phyloP scores from a whole-genome alignment of 1,140 invertebrate genomes.

The Drosophila insularis region DNA sequence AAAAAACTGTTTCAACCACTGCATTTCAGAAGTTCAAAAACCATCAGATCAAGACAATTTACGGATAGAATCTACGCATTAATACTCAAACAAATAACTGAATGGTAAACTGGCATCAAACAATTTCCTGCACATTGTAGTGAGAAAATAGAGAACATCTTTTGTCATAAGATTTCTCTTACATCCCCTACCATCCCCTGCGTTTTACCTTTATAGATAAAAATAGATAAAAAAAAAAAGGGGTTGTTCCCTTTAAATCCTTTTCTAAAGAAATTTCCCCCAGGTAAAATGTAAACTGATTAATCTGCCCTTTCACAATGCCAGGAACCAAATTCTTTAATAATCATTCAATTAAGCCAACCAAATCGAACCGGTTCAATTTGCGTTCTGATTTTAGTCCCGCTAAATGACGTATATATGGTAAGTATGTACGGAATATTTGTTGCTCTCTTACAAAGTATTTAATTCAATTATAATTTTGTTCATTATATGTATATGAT shows the following conservation, averaged over 20 bases:
- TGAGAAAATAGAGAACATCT: neutral
- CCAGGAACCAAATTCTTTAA: slow-evolving; percentile 4
- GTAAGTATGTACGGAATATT: neutral
- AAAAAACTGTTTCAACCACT: too few relatives aligned
- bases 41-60: neutral
- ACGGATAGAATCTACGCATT: neutral
- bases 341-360: slow-evolving; percentile 27
- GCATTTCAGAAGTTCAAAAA: too few relatives aligned
- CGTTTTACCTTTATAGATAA: neutral
- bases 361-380: slow-evolving; percentile 54
- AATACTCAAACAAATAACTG: neutral
- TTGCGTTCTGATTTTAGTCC: slow-evolving; percentile 32
- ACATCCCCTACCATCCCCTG: slow-evolving; percentile 1
- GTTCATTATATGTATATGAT: slow-evolving; percentile 4
- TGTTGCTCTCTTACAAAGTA: slow-evolving; percentile 1
- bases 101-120: neutral
- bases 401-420: neutral
- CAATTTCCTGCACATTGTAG: neutral
- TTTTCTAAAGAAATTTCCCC: neutral
- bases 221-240: too few relatives aligned
- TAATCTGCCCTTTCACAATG: neutral
- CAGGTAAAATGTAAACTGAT: neutral
- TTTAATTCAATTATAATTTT: slow-evolving; percentile 9
- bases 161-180: neutral
- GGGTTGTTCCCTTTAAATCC: too few relatives aligned